Evolutionary conservation across 2,113 vertebrate species (phyloP).

Genomic region (Odontophorus gujanensis): DNA sequence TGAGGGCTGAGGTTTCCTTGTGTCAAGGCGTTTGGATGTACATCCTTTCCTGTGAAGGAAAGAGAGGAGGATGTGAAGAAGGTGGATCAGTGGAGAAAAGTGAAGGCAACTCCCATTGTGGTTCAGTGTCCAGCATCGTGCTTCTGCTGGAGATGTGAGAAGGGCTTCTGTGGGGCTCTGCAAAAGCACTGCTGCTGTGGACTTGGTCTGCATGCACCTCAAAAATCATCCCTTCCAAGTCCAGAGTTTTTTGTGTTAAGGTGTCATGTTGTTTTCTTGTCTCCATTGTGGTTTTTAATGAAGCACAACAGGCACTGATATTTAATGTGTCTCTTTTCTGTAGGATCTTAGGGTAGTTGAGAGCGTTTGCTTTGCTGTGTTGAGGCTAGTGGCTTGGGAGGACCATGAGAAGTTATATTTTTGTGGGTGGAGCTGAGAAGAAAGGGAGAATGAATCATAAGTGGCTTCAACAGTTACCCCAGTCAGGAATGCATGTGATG

Average conservation of each 20-base stretch:
- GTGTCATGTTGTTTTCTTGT: not conserved
- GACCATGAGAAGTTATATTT: not conserved
- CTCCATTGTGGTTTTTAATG: rapidly evolving
- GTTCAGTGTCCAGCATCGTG: rapidly evolving
- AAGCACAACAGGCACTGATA: not conserved
- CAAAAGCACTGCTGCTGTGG: not conserved
- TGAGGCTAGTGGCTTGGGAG: not conserved
- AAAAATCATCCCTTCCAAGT: not conserved
- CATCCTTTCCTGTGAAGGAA: too few species aligned
- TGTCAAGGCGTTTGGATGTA: too few species aligned
- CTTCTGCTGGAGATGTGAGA: not conserved
- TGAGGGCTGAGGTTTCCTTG: too few species aligned
- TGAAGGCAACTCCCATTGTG: rapidly evolving
- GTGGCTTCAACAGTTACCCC: not conserved
- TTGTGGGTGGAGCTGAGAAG: constrained; percentile 35
- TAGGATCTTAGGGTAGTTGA: not conserved
- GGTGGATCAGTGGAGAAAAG: too few species aligned
- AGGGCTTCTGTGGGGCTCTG: too few species aligned
- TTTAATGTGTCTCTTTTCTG: not conserved
- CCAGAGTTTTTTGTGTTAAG: not conserved
- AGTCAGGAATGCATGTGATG: not conserved
- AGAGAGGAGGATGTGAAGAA: too few species aligned
- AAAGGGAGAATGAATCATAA: constrained; percentile 39
- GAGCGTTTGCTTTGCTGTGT: not conserved
- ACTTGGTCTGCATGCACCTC: rapidly evolving